Base-by-base conservation (phyloP, 2,888 invertebrate genomes). In the Pseudoips prasinana region DNA sequence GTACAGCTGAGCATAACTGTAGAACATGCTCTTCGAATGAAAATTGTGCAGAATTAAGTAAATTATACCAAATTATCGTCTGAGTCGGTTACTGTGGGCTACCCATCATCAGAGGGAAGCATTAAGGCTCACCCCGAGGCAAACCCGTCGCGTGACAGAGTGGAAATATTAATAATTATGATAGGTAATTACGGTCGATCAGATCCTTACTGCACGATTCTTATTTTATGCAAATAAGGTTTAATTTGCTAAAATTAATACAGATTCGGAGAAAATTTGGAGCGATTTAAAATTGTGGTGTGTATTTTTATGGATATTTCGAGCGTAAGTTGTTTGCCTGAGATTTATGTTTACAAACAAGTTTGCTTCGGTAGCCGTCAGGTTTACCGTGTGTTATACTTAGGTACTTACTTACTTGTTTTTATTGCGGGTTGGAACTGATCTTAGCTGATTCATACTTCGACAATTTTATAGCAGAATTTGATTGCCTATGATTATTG, bases 31-130 rank as follows among this genome's bases (percentile, higher is more conserved):
- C 75, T 78, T 82, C 60, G 58, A 64, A 60, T 58, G 67, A 50
- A 81, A 83, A 84, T 83, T 83, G 73, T 75, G 73, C 70, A 52
- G 68, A 85, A 86, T 85, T 85, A 81, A 73, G 72, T 64, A 82
- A 88, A 87, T 87, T 84, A 79, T 74, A 67, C 70, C 74, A 79
- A 86, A 88, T 87, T 88, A 87, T 86, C 82, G 72, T 72, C 50
- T 52, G 57, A 56, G 63, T 67, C 65, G 67, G 74, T 74, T 73
- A 73, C 74, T 61, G 67, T 64, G 59, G 66, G 68, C 71, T 72
- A 69, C 73, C 69, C 72, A 72, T 76, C 74, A 67, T 62, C 74
- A 69, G 64, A 46, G 59, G 39, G 51, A 48, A 64, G 64, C 74
- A 73, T 74, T 73, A 72, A 65, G 59, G 55, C 26, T 36, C 50